phyloP scores from a whole-genome alignment of 2,113 vertebrate genomes.

The Patagioenas fasciata region DNA sequence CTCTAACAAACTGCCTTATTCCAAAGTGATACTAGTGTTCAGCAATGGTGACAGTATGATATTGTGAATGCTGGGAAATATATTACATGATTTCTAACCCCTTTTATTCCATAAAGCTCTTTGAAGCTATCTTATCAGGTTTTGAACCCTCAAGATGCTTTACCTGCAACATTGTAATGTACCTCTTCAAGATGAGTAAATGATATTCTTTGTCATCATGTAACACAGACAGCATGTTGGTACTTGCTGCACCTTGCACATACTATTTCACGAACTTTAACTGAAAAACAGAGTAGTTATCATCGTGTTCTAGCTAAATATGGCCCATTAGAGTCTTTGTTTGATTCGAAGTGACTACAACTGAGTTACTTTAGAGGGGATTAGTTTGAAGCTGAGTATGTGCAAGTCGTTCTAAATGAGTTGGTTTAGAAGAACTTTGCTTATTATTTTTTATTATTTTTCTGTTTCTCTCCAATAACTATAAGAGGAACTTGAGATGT shows the following conservation, averaged over 20 bases:
- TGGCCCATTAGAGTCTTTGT: neutral
- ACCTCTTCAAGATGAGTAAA: neutral
- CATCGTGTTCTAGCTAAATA: neutral
- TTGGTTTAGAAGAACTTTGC: neutral
- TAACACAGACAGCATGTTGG: neutral
- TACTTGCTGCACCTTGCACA: neutral
- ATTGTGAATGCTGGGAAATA: neutral
- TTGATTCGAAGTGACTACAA: neutral
- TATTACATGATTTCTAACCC: neutral
- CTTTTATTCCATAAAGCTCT: neutral
- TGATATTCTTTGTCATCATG: neutral
- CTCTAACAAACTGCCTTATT: neutral
- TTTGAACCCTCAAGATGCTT: neutral
- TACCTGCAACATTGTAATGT: neutral
- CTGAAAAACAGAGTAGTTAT: neutral
- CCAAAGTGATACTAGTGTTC: neutral
- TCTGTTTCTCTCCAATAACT: neutral
- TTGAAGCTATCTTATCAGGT: neutral
- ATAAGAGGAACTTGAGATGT: neutral
- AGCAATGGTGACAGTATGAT: neutral
- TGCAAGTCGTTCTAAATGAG: neutral
- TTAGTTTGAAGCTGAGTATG: neutral
- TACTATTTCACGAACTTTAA: neutral
- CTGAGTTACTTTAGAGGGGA: neutral
- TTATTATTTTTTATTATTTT: neutral